phyloP scores from a whole-genome alignment of 1,140 invertebrate genomes.

The Phymorhynchus buccinoides region DNA sequence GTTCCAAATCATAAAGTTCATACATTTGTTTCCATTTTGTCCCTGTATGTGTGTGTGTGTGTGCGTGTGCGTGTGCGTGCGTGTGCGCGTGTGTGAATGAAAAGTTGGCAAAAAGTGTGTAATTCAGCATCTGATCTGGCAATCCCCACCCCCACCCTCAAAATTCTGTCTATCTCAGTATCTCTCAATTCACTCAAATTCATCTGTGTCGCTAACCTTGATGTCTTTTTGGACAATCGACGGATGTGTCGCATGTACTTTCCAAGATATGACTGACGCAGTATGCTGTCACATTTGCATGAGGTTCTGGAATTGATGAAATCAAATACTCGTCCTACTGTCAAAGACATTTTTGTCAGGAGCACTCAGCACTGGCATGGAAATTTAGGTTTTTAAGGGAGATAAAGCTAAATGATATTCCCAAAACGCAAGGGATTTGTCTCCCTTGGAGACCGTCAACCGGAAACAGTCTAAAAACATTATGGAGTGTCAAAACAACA shows the following conservation, averaged over 20 bases:
- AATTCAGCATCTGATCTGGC: neutral
- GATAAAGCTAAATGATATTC: neutral
- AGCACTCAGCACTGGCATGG: neutral
- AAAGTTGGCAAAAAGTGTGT: neutral
- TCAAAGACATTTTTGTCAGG: neutral
- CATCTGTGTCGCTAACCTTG: neutral
- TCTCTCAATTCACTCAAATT: neutral
- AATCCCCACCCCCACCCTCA: no score
- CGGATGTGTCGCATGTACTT: neutral
- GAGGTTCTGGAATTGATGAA: neutral
- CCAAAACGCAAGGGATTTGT: neutral
- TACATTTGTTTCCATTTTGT: no score
- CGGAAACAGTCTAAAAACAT: neutral
- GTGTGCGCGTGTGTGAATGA: neutral
- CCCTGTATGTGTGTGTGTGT: neutral
- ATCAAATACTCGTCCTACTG: neutral
- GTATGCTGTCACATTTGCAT: neutral
- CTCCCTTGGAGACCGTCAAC: neutral
- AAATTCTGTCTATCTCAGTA: neutral
- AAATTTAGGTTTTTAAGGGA: neutral
- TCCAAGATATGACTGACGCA: neutral
- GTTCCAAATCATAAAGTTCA: no score
- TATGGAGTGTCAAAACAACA: no score
- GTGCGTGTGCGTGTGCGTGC: conserved; percentile 12
- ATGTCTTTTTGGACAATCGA: neutral